phyloP scores from a whole-genome alignment of 2,888 invertebrate genomes.

The Mechanitis messenoides region DNA sequence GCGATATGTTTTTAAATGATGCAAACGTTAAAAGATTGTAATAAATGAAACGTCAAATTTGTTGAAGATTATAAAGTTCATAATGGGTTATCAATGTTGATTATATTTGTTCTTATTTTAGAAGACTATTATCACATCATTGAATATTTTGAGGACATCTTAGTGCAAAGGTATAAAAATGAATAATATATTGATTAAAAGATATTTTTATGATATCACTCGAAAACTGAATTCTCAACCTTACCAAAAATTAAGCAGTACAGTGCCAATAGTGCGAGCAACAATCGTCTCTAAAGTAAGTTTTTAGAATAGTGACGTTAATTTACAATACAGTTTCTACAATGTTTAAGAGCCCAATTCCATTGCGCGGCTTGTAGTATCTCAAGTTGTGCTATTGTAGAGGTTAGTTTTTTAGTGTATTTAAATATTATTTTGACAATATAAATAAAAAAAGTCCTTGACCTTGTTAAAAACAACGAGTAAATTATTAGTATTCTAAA shows the following conservation, averaged over 20 bases:
- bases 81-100: conserved; percentile 65
- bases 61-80: conserved; percentile 55
- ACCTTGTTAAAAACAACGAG: too few relatives aligned
- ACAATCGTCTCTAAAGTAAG: conserved; percentile 58
- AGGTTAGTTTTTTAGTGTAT: not conserved
- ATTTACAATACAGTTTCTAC: conserved; percentile 4
- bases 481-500: too few relatives aligned
- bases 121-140: conserved; percentile 36
- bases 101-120: conserved; percentile 44
- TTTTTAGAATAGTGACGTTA: conserved; percentile 8
- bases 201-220: conserved; percentile 41
- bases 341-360: too few relatives aligned
- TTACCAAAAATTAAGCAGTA: conserved; percentile 32
- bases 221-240: conserved; percentile 38
- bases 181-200: conserved; percentile 47
- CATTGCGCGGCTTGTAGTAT: too few relatives aligned
- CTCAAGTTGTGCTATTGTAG: not conserved
- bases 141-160: conserved; percentile 15
- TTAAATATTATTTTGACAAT: not conserved
- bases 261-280: conserved; percentile 38
- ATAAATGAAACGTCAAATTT: conserved; percentile 3
- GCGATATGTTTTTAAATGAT: conserved; percentile 21
- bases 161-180: conserved; percentile 38
- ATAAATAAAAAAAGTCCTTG: too few relatives aligned
- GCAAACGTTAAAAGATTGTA: not conserved